Conservation (phyloP, 2,113 vertebrate species). For the Pheucticus melanocephalus region DNA sequence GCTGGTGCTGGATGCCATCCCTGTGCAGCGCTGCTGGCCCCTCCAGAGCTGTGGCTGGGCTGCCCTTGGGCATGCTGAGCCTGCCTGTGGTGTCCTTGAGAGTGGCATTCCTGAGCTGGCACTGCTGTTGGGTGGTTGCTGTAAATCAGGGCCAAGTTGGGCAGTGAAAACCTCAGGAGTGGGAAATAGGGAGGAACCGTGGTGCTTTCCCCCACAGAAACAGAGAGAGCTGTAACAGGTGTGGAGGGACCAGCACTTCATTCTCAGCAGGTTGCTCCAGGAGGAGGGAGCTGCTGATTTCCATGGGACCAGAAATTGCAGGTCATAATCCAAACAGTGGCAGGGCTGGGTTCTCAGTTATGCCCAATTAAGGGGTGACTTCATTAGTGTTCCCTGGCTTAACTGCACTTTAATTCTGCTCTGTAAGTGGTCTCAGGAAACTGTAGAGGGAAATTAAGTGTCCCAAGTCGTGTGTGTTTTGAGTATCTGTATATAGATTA, state of each 20-base stretch:
- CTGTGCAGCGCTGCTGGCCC: not conserved
- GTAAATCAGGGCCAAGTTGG: not conserved
- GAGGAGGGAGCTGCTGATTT: not conserved
- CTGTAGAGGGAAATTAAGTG: not conserved
- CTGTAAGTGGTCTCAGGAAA: not conserved
- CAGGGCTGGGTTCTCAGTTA: not conserved
- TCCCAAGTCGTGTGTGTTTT: not conserved
- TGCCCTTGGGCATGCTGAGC: not conserved
- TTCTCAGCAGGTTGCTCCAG: not conserved
- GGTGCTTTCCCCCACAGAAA: not conserved
- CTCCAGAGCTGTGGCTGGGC: not conserved
- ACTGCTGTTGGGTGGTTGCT: accelerated
- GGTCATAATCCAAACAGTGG: not conserved
- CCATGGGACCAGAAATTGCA: not conserved
- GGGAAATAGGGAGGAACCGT: not conserved
- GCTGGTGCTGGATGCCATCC: not conserved
- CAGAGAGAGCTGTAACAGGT: not conserved
- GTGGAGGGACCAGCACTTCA: not conserved
- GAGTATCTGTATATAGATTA: not conserved
- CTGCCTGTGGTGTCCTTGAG: accelerated
- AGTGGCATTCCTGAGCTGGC: not conserved
- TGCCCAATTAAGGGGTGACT: not conserved
- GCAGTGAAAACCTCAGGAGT: not conserved
- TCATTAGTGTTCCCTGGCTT: not conserved
- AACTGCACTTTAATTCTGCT: not conserved